Evolutionary conservation across 1,140 invertebrate genomes (phyloP), one percentile per base, ranked within the genome.

Genomic region (Tenebrio molitor): DNA sequence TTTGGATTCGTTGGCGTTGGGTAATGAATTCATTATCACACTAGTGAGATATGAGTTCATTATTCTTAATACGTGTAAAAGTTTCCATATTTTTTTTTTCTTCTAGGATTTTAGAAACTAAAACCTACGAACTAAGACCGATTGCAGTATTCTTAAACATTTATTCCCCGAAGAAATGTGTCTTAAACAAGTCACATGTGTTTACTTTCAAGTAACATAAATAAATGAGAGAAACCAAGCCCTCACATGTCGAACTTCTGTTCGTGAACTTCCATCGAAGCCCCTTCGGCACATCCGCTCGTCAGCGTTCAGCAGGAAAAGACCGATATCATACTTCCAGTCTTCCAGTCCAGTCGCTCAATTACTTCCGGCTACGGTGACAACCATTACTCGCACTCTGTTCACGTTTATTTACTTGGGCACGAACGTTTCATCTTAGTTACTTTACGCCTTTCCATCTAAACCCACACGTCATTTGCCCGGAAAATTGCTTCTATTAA

Each of bases 401-500:
- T 53, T 53, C 21, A 53, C 21, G n/a, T 46, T 46, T 46, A 46
- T 46, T 46, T 46, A 46, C 42, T 46, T 17, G 12, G 16, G 42
- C 10, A 58, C 21, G 21, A 58, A 29, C 50, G 50, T 23, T 58
- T 29, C 50, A 58, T 58, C 50, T 58, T 58, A 29, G 50, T 58
- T 58, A 58, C 50, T 58, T 46, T 46, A 4, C 15, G 42, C 42
- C 16, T 46, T 46, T 46, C 36, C 36, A 39, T 39, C 36, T 12
- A 12, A 7, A 39, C 5, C 4, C 2, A 2, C 36, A 12, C 36
- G 36, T 39, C 36, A 39, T 39, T 58, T 58, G 23, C 12, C 21
- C 50, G 50, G 50, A 58, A 58, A 58, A 58, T 58, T 58, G 50
- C 50, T 16, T 58, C 29, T 58, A 58, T 58, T 58, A 58, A 58